These are phyloP conservation scores for Cololabis saira DNA, from an alignment of 2,113 vertebrate species.

Conservation along the genomic window DNA sequence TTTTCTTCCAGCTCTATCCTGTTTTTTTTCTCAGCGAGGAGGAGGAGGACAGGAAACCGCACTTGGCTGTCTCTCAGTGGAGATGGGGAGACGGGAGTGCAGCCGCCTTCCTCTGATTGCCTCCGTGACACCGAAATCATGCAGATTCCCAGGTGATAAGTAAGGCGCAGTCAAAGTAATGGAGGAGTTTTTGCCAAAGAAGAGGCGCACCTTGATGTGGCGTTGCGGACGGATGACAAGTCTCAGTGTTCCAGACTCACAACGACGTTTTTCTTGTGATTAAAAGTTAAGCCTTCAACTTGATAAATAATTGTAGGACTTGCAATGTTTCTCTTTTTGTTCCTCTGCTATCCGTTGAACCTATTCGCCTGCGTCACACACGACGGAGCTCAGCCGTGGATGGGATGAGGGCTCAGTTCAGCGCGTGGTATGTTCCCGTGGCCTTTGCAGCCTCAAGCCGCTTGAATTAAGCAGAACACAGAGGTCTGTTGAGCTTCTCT, in stretches of 20 bases:
- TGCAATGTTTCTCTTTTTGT: neutral
- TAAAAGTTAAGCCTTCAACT: slow-evolving; percentile 15
- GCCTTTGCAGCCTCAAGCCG: neutral
- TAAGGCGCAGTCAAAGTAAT: slow-evolving; percentile 27
- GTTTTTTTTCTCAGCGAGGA: slow-evolving; percentile 46
- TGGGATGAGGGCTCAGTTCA: neutral
- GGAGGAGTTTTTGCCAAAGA: slow-evolving; percentile 31
- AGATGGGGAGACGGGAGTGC: slow-evolving; percentile 10
- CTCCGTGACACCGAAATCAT: slow-evolving; percentile 35
- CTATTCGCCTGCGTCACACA: too few species aligned
- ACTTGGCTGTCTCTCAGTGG: slow-evolving; percentile 29
- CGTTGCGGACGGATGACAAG: neutral
- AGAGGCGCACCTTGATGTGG: slow-evolving; percentile 23
- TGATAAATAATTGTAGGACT: neutral
- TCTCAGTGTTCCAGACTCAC: slow-evolving; percentile 6
- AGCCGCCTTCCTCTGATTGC: slow-evolving; percentile 39
- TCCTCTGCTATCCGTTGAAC: neutral
- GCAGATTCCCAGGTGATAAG: slow-evolving; percentile 44
- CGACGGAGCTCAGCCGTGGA: neutral
- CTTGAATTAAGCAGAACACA: neutral
- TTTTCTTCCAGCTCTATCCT: slow-evolving; percentile 43
- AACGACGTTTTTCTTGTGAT: slow-evolving; percentile 9
- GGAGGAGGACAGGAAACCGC: slow-evolving; percentile 41
- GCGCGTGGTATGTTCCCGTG: neutral
- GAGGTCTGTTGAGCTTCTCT: neutral